These are phyloP conservation scores for Apamea monoglypha DNA, from an alignment of 2,888 invertebrate species.

Conservation along the genomic window DNA sequence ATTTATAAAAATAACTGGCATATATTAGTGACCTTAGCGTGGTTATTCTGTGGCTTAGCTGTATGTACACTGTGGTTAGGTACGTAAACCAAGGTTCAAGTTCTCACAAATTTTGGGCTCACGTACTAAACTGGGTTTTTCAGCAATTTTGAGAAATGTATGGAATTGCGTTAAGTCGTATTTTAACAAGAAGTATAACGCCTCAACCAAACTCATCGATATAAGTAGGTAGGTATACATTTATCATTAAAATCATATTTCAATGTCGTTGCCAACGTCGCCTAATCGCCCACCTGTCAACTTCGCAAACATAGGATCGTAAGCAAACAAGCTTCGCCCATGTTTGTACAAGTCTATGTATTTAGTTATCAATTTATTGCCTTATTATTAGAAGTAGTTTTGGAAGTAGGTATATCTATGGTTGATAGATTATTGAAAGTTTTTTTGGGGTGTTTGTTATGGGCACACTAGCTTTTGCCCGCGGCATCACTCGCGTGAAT, in stretches of 20 bases:
- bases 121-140: neutral
- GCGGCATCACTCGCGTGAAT: too few species aligned
- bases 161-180: neutral
- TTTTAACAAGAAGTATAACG: neutral
- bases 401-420: neutral
- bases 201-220: conserved; percentile 6
- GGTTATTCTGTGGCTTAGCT: neutral
- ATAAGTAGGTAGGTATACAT: neutral
- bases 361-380: conserved; percentile 66
- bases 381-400: conserved; percentile 57
- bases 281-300: conserved; percentile 78
- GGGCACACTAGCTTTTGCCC: neutral
- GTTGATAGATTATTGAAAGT: conserved; percentile 12
- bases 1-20: neutral
- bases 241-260: conserved; percentile 73
- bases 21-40: neutral
- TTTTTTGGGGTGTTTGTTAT: neutral
- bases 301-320: conserved; percentile 74
- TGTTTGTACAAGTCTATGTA: conserved; percentile 55
- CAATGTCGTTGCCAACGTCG: conserved; percentile 70
- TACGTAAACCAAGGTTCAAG: too few species aligned
- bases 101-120: too few species aligned
- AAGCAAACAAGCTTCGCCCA: conserved; percentile 72
- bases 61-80: too few species aligned
- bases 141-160: neutral